These are phyloP conservation scores for Rhizoglyphus robini DNA, from an alignment of 1,140 invertebrate species.

Conservation along the genomic window DNA sequence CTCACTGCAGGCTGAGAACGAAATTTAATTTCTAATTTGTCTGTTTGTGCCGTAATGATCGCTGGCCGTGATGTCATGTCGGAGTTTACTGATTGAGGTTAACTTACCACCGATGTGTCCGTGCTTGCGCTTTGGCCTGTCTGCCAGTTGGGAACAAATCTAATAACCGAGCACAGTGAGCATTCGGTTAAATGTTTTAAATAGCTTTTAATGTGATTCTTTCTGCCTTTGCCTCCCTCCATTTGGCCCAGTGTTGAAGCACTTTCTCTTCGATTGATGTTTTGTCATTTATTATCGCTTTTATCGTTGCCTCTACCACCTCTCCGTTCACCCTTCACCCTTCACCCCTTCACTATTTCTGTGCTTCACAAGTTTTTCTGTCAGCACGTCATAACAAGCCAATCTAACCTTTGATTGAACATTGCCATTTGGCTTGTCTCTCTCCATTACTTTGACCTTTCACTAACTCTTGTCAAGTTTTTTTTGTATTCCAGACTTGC, in stretches of 20 bases:
- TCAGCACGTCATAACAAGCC: background rate
- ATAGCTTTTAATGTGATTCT: conserved; percentile 14
- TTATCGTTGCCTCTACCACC: background rate
- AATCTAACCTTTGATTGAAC: background rate
- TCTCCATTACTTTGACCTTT: background rate
- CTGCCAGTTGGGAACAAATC: conserved; percentile 1
- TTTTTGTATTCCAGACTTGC: too few relatives aligned
- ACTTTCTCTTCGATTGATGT: background rate
- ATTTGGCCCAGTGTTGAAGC: too few relatives aligned
- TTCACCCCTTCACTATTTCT: background rate
- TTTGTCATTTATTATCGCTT: background rate
- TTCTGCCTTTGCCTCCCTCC: background rate
- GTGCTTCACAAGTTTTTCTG: background rate
- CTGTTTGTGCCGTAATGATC: too few relatives aligned
- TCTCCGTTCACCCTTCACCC: background rate
- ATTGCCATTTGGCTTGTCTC: background rate
- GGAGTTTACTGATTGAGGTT: conserved; percentile 12
- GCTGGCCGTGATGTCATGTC: too few relatives aligned
- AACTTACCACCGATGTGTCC: background rate
- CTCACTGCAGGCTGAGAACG: too few relatives aligned
- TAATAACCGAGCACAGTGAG: conserved; percentile 1
- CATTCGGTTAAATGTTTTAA: background rate
- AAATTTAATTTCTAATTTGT: conserved; percentile 7
- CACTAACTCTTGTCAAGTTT: too few relatives aligned
- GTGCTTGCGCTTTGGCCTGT: background rate